phyloP scores from a whole-genome alignment of 2,797 vertebrate genomes.

The Myotis myotis region DNA sequence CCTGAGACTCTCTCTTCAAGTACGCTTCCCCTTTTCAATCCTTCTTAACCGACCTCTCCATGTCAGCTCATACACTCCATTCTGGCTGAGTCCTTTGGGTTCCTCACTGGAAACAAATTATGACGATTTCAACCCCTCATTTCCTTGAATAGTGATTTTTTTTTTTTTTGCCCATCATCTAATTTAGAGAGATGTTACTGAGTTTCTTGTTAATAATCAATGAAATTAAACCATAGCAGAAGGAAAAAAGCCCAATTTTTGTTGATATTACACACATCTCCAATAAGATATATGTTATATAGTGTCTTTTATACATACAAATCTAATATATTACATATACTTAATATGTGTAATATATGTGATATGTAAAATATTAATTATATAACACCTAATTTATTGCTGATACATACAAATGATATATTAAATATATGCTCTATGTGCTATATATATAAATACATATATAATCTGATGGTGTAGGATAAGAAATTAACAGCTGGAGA shows the following conservation, averaged over 20 bases:
- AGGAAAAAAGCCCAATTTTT: slow-evolving; percentile 18
- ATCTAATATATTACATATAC: slow-evolving; percentile 15
- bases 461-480: slow-evolving; percentile 20
- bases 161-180: not conserved
- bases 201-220: slow-evolving; percentile 13
- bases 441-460: not conserved
- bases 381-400: slow-evolving; percentile 16
- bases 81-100: not conserved
- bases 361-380: not conserved
- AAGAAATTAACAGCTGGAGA: slow-evolving; percentile 16
- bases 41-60: too few species aligned
- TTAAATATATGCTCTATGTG: not conserved
- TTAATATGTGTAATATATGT: slow-evolving; percentile 5
- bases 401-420: slow-evolving; percentile 5
- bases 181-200: not conserved
- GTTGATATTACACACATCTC: not conserved
- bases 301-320: slow-evolving; percentile 36
- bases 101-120: not conserved
- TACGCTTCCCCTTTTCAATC: not conserved
- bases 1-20: not conserved
- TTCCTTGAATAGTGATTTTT: not conserved
- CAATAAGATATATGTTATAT: not conserved
- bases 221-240: not conserved
- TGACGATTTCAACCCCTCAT: not conserved
- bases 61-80: not conserved